phyloP scores from a whole-genome alignment of 1,140 invertebrate genomes.

The Lucilia cuprina region DNA sequence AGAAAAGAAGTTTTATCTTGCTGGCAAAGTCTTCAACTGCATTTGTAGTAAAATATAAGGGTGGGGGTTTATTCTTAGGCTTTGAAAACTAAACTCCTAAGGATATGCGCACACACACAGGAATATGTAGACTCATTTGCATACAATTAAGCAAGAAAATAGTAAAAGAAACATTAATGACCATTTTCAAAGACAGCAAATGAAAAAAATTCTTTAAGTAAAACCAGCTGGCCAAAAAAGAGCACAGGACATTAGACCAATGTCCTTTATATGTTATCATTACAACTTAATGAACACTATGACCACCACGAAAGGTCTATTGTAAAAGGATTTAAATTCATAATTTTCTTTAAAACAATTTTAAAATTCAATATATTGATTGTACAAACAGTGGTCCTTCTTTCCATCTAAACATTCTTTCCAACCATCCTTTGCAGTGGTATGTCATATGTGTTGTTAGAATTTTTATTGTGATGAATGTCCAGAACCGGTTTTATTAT shows the following conservation, averaged over 20 bases:
- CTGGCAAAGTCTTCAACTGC: too few species aligned
- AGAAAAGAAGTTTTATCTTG: neutral
- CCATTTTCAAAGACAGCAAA: neutral
- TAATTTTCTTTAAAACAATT: neutral
- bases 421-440: neutral
- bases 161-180: neutral
- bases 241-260: neutral
- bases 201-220: neutral
- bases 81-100: neutral
- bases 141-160: neutral
- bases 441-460: neutral
- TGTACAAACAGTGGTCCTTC: neutral
- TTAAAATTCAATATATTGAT: neutral
- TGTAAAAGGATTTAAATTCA: neutral
- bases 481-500: conserved; percentile 56
- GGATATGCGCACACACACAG: neutral
- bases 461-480: conserved; percentile 36
- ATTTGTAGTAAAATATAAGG: neutral
- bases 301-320: neutral
- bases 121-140: neutral
- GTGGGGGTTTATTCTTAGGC: neutral
- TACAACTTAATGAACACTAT: neutral
- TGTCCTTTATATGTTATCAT: neutral
- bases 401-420: neutral
- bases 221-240: neutral